Conservation (phyloP, 2,797 vertebrate genomes). For the Gallinago nigripennis region DNA sequence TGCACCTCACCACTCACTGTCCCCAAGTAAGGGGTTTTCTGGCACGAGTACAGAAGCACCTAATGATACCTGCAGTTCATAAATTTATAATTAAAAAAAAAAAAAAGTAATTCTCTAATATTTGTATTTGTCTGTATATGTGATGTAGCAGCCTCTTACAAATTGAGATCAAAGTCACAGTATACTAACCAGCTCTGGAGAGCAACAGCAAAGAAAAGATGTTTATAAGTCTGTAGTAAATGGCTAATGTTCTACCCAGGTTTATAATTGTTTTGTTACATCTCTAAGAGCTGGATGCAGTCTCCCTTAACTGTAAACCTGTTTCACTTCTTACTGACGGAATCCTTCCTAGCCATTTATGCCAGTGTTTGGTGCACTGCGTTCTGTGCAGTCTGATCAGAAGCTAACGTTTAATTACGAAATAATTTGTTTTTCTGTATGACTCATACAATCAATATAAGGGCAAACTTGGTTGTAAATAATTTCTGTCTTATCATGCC, state of each 20-base stretch:
- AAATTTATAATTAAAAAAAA: not conserved
- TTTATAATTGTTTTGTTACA: not conserved
- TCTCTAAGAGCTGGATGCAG: not conserved
- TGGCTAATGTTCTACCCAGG: not conserved
- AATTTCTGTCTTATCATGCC: constrained; percentile 28
- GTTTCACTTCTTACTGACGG: not conserved
- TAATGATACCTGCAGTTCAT: not conserved
- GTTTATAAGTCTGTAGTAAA: not conserved
- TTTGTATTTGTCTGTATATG: not conserved
- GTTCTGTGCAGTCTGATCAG: not conserved
- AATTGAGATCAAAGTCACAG: not conserved
- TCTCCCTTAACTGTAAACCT: not conserved
- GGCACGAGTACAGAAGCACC: not conserved
- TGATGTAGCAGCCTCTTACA: not conserved
- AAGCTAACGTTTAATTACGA: not conserved
- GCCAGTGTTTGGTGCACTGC: not conserved
- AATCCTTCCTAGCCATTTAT: not conserved
- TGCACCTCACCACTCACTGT: no score
- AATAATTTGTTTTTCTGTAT: constrained; percentile 1
- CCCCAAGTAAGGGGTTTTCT: not conserved
- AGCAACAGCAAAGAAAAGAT: not conserved
- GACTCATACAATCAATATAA: constrained; percentile 36
- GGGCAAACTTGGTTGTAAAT: constrained; percentile 6
- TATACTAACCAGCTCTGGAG: not conserved
- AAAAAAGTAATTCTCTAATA: not conserved